A percentile compares a stretch with the other conserved stretches of the same genome.
These are phyloP conservation scores for Tenthredo distinguenda DNA, from an alignment of 2,888 invertebrate genomes.

Conservation along the genomic window DNA sequence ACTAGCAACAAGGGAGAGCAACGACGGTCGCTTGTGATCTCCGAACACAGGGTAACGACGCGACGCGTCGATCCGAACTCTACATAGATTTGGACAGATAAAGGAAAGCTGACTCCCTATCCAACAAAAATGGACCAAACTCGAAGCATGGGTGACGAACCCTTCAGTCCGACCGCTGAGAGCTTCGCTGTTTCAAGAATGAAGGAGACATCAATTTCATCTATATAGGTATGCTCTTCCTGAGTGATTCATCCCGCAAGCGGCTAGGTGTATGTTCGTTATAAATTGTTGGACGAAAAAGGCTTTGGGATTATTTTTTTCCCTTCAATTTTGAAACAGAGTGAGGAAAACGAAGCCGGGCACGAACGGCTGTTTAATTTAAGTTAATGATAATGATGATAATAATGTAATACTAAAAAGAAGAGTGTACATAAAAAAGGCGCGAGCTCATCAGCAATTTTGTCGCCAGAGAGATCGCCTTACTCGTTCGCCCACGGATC, in stretches of 20 bases:
- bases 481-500: slow-evolving; percentile 40
- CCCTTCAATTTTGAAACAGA: background rate
- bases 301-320: background rate
- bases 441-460: slow-evolving; percentile 36
- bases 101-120: background rate
- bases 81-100: background rate
- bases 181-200: background rate
- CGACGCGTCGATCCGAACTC: background rate
- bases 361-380: background rate
- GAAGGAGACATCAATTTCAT: background rate
- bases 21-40: slow-evolving; percentile 20
- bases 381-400: background rate
- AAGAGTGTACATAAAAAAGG: background rate
- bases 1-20: slow-evolving; percentile 43
- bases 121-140: background rate
- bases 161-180: background rate
- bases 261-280: background rate
- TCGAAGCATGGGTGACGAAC: background rate
- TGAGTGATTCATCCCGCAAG: background rate
- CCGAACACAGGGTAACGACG: slow-evolving; percentile 2
- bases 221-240: too few species aligned
- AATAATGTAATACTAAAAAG: slow-evolving; percentile 6
- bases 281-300: background rate
- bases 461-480: slow-evolving; percentile 41
- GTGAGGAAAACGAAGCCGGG: background rate